Conservation (phyloP, 2,113 vertebrate species). For the Oncorhynchus gorbuscha region DNA sequence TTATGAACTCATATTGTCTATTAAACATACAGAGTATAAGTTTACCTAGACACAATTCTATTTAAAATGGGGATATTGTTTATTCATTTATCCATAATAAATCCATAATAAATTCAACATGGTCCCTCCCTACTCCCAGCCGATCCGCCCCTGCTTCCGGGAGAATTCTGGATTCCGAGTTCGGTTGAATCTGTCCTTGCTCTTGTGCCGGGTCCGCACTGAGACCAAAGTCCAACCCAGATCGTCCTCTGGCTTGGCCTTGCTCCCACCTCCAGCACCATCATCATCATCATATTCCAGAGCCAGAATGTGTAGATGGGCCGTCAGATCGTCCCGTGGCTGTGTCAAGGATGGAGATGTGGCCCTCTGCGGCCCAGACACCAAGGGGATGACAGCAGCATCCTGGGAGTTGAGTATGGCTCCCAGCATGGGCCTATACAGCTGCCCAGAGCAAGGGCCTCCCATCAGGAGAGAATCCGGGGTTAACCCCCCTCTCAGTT, state of each 20-base stretch:
- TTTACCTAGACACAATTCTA: no score
- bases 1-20: no score
- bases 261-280: not conserved
- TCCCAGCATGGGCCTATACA: conserved; percentile 65
- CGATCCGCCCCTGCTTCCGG: not conserved
- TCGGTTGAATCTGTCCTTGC: conserved; percentile 2
- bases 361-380: conserved; percentile 45
- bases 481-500: conserved; percentile 50
- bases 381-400: conserved; percentile 42
- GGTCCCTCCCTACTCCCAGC: not conserved
- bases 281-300: conserved; percentile 40
- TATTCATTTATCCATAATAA: no score
- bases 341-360: not conserved
- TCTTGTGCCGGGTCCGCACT: conserved; percentile 24
- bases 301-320: conserved; percentile 59
- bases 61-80: no score
- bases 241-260: not conserved
- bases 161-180: not conserved
- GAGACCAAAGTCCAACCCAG: not conserved
- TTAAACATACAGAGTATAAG: no score
- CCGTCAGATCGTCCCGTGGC: conserved; percentile 37
- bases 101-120: no score
- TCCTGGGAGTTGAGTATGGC: conserved; percentile 45
- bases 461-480: conserved; percentile 61
- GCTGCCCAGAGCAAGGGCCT: conserved; percentile 45